A percentile compares a stretch with the other conserved stretches of the same genome.
Conservation (phyloP, 1,140 invertebrate genomes). For the Physella acuta region DNA sequence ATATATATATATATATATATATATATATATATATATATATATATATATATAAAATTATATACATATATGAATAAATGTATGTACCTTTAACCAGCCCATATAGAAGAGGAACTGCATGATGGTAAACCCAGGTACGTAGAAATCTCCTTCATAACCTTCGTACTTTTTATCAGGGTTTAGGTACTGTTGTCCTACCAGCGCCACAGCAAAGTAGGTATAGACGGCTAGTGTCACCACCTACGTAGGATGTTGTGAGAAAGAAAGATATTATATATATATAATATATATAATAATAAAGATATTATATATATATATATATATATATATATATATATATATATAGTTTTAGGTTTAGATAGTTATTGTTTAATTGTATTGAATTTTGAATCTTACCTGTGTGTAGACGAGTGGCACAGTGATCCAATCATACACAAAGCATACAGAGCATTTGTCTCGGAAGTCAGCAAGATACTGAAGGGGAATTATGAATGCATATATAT, state of each 20-base stretch:
- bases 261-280: background rate
- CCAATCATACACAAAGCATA: slow-evolving; percentile 86
- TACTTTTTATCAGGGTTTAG: slow-evolving; percentile 62
- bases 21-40: no score
- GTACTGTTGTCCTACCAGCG: slow-evolving; percentile 81
- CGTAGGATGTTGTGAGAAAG: slow-evolving; percentile 27
- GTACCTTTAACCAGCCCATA: slow-evolving; percentile 88
- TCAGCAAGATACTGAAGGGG: slow-evolving; percentile 70
- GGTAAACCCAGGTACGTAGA: slow-evolving; percentile 87
- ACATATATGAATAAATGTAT: no score
- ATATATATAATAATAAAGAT: background rate
- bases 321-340: background rate
- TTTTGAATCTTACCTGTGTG: slow-evolving; percentile 56
- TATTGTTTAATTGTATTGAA: background rate
- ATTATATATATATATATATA: background rate
- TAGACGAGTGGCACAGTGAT: slow-evolving; percentile 96
- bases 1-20: no score
- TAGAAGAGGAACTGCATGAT: slow-evolving; percentile 88
- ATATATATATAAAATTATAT: no score
- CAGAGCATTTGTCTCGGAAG: slow-evolving; percentile 80
- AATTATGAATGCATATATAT: no score
- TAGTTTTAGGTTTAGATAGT: background rate
- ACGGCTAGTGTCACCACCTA: slow-evolving; percentile 88
- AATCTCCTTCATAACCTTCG: slow-evolving; percentile 72
- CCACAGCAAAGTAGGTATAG: slow-evolving; percentile 85